A percentile compares a stretch with the other conserved stretches of the same genome.
These are phyloP conservation scores for Kryptolebias ocellatus DNA, from an alignment of 2,797 vertebrate genomes.

Conservation along the genomic window DNA sequence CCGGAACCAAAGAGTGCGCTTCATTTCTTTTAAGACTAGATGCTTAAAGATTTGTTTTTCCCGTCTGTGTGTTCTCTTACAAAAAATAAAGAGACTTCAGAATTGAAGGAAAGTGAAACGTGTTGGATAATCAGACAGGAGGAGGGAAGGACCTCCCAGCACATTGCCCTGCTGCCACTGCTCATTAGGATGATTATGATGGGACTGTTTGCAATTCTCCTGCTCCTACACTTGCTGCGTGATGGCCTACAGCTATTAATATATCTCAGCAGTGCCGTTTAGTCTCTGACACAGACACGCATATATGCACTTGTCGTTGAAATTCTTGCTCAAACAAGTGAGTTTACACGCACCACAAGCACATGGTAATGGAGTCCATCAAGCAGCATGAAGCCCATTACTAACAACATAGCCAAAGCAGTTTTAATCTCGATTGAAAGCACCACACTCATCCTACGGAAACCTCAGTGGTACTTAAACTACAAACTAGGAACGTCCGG, in stretches of 20 bases:
- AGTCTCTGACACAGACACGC: conserved; percentile 21
- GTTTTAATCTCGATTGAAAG: conserved; percentile 19
- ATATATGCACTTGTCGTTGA: conserved; percentile 2
- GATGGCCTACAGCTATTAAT: conserved; percentile 52
- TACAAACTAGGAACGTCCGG: not conserved
- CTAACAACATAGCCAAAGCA: conserved; percentile 8
- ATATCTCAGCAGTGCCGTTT: conserved; percentile 47
- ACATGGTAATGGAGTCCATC: conserved; percentile 11
- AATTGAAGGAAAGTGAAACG: conserved; percentile 23
- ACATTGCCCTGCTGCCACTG: conserved; percentile 33
- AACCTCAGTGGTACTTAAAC: not conserved
- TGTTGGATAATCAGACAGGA: conserved; percentile 33
- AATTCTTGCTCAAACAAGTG: not conserved
- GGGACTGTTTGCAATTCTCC: conserved; percentile 55
- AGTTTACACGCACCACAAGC: not conserved
- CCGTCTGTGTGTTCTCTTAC: not conserved
- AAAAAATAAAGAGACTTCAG: conserved; percentile 21
- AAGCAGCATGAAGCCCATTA: conserved; percentile 24
- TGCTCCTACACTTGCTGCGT: conserved; percentile 41
- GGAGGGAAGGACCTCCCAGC: conserved; percentile 37
- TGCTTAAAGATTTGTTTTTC: not conserved
- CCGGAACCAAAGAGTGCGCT: too few relatives aligned
- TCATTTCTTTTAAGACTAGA: too few relatives aligned
- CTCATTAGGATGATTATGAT: conserved; percentile 57
- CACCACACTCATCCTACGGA: not conserved